Evolutionary conservation across 2,797 vertebrate genomes (phyloP), one percentile per base, ranked within the genome.

Genomic region (Lepus townsendii): DNA sequence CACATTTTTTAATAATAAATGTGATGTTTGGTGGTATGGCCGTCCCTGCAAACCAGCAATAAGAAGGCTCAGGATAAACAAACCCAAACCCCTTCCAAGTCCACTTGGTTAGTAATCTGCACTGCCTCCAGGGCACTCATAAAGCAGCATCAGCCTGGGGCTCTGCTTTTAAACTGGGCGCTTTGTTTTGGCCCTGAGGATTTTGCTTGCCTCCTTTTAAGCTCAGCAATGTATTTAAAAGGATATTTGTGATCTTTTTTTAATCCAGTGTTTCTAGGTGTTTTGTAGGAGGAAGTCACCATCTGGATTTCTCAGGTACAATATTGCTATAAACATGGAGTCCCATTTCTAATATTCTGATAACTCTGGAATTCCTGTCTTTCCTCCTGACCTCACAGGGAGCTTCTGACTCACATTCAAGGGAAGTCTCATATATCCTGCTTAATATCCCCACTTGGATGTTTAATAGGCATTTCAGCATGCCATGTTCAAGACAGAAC

Each of bases 201-300:
- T 96, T 93, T 97, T 6, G 11, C n/a, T 85, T 88, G 47, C 87
- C 88, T 93, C 80, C 52, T 92, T 95, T 90, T 90, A 73, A 95
- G 65, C n/a, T 90, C 57, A 88, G 38, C 35, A 60, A 92, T 75
- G 27, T 76, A 84, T 95, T 95, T 92, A 27, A 95, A 96, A 93
- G 30, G n/a, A 72, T 77, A 91, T 80, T 85, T 91, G 38, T 73
- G 92, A 90, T 75, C 35, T 92, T 93, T 95, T 85, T 42, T 42
- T 42, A 42, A 73, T 88, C 52, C 60, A 93, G 73, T 57, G 69
- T 91, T 94, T 94, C 69, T 89, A 83, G 84, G 42, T 95, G 38
- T 87, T 91, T 79, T 86, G 13, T 91, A 92, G 50, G 52, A 95
- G 57, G 19, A 88, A 95, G 32, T 72, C 94, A 75, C 69, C 82